Percentiles rank a stretch among this genome's conserved stretches.
phyloP scores from a whole-genome alignment of 2,888 invertebrate genomes.

The Oasisia sp. region DNA sequence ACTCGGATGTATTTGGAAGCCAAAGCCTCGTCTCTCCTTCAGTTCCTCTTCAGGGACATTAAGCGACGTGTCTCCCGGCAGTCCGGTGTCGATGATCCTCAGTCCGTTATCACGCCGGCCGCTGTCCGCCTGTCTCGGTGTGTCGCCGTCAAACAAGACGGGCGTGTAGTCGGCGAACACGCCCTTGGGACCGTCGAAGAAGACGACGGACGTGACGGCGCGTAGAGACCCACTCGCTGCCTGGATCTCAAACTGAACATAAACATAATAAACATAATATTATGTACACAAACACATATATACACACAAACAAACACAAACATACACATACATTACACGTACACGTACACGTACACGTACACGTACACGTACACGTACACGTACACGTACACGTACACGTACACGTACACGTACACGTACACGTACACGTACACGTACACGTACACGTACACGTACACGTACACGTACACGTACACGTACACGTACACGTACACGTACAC shows the following conservation, averaged over 20 bases:
- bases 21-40: not conserved
- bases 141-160: not conserved
- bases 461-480: no score
- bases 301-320: not conserved
- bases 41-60: not conserved
- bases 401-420: no score
- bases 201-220: not conserved
- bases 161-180: not conserved
- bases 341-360: no score
- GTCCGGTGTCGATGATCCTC: not conserved
- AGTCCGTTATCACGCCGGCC: not conserved
- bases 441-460: no score
- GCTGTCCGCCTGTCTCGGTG: not conserved
- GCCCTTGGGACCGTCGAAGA: not conserved
- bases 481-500: no score
- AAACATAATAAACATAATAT: not conserved
- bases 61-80: not conserved
- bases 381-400: no score
- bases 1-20: slow-evolving; percentile 10
- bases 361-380: no score
- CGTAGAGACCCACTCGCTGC: not conserved
- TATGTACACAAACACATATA: not conserved
- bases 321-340: not conserved
- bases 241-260: not conserved
- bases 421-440: no score